A percentile compares a stretch with the other conserved stretches of the same genome.
Evolutionary conservation across 2,888 invertebrate species (phyloP).

Genomic region (Torymus texanus): DNA sequence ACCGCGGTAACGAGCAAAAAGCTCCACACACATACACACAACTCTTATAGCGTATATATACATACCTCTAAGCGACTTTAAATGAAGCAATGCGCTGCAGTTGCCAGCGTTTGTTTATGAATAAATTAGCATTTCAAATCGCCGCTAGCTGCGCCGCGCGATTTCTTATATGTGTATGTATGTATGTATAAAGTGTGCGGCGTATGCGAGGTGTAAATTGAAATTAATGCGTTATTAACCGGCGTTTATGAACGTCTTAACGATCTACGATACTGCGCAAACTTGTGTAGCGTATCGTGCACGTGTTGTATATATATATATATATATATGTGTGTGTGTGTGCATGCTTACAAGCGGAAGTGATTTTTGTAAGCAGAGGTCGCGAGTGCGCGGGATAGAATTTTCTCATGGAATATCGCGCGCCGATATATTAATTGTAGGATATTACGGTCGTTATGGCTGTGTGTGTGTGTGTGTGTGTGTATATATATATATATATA

Average conservation of each 20-base stretch:
- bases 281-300: conserved; percentile 41
- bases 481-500: no score
- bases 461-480: background rate
- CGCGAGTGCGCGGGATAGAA: conserved; percentile 22
- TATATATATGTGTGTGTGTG: background rate
- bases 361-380: conserved; percentile 45
- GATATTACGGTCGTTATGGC: conserved; percentile 7
- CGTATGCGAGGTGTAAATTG: conserved; percentile 55
- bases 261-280: conserved; percentile 40
- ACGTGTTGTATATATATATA: no score
- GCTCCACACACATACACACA: background rate
- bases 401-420: conserved; percentile 46
- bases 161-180: no score
- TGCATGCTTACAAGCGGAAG: conserved; percentile 46
- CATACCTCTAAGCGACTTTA: conserved; percentile 11
- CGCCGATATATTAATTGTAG: conserved; percentile 21
- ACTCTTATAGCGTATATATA: no score
- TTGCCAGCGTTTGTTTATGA: conserved; percentile 45
- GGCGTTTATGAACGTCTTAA: conserved; percentile 54
- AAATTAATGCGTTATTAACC: conserved; percentile 57
- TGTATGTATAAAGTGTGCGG: no score
- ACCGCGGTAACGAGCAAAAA: conserved; percentile 51
- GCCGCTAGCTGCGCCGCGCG: background rate
- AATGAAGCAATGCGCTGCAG: conserved; percentile 48
- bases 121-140: conserved; percentile 50